A percentile compares a stretch with the other conserved stretches of the same genome.
phyloP scores from a whole-genome alignment of 2,888 invertebrate genomes.

The Hirudinaria manillensis region DNA sequence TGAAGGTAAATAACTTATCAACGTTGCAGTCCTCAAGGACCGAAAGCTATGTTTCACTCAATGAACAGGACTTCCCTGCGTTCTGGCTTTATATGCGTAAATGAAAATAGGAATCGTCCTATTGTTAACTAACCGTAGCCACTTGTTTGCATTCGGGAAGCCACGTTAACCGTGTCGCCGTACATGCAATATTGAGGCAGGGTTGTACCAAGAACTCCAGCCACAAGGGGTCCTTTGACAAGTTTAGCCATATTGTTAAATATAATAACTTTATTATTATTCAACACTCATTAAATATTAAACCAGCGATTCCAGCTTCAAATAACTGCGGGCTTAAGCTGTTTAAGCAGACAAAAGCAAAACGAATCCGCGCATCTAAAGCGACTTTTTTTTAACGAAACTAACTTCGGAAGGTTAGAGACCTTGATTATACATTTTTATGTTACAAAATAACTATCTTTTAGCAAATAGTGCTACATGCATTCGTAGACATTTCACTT shows the following conservation, averaged over 20 bases:
- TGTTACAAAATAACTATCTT: not conserved
- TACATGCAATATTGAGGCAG: slow-evolving; percentile 49
- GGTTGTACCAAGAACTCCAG: slow-evolving; percentile 40
- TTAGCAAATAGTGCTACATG: too few species aligned
- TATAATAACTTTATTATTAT: not conserved
- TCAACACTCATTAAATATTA: too few species aligned
- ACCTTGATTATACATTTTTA: not conserved
- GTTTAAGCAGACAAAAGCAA: too few species aligned
- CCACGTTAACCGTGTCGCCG: slow-evolving; percentile 45
- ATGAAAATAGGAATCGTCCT: not conserved
- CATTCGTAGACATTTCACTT: not conserved
- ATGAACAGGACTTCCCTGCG: too few species aligned
- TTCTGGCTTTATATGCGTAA: slow-evolving; percentile 4
- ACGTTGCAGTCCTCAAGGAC: too few species aligned
- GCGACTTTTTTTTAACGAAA: not conserved
- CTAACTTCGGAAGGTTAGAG: not conserved
- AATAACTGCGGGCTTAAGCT: too few species aligned
- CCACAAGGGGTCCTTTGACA: slow-evolving; percentile 43
- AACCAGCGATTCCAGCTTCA: too few species aligned
- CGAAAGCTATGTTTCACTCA: too few species aligned
- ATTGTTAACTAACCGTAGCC: slow-evolving; percentile 25
- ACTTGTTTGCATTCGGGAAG: slow-evolving; percentile 33
- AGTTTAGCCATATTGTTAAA: not conserved
- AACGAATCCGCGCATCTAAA: too few species aligned
- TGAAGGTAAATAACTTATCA: not conserved